These are phyloP conservation scores for Actinia equina DNA, from an alignment of 64 coral and sea anemone species.

Conservation along the genomic window DNA sequence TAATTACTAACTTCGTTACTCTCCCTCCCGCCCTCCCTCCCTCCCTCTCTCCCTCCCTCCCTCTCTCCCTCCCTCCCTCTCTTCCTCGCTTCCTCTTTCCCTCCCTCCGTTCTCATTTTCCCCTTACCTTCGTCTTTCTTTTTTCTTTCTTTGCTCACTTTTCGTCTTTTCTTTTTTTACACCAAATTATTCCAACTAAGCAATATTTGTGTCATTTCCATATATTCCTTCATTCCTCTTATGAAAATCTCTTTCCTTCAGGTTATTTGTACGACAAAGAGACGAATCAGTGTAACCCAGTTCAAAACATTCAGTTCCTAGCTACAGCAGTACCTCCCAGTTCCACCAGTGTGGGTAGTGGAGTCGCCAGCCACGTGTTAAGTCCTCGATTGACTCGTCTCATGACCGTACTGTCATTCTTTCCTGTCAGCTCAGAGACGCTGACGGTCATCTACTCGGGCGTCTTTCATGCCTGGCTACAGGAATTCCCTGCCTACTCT, in stretches of 20 bases:
- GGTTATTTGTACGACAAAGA: constrained; percentile 86
- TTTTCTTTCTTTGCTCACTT: no score
- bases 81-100: no score
- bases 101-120: no score
- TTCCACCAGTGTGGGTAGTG: constrained; percentile 55
- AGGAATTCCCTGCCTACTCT: constrained; percentile 94
- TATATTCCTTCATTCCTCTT: neutral
- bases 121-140: no score
- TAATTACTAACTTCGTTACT: no score
- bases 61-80: no score
- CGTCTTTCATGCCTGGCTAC: constrained; percentile 75
- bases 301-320: constrained; percentile 71
- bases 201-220: no score
- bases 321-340: constrained; percentile 84
- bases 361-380: constrained; percentile 67
- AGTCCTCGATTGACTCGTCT: constrained; percentile 81
- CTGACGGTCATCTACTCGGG: constrained; percentile 64
- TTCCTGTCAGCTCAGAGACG: constrained; percentile 56
- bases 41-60: no score
- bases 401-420: constrained; percentile 90
- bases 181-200: no score
- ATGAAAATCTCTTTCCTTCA: neutral
- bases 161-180: no score
- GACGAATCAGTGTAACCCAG: constrained; percentile 46
- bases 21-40: no score